Base-by-base conservation (phyloP, 2,797 vertebrate species). In the Rousettus madagascariensis region DNA sequence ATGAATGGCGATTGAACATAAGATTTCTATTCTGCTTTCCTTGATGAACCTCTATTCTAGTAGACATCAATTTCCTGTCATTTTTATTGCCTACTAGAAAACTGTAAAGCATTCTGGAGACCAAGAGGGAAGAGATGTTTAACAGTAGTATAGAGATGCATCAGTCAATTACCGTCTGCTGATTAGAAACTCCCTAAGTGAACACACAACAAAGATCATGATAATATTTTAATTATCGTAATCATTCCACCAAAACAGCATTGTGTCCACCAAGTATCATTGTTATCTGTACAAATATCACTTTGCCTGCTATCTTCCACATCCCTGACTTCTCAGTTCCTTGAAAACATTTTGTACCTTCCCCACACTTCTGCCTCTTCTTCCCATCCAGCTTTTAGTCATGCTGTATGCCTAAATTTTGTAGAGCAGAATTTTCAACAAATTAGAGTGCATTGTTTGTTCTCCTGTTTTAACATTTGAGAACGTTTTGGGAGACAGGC, bases 401-500 rank as follows among this genome's bases (percentile, higher is more conserved):
- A 63, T 66, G 26, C 12, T 74, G 26, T 26, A 63, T 43, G 22
- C 51, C 63, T 95, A 79, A 68, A 91, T 93, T 83, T 85, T 61
- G 49, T 43, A 90, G 28, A 71, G 41, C n/a, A 74, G 49, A 90
- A 84, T 96, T 95, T 93, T 93, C 24, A 96, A 71, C 65, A 91
- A 65, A 94, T 94, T 92, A 84, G 36, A 85, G 82, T 59, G 13
- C 43, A 71, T 93, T 89, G 33, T 96, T 97, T 96, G 72, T 85
- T 96, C 78, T 71, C 16, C 3, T 95, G 28, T 88, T 95, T 96
- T 88, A 86, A 94, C 95, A 97, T 69, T 95, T 91, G 66, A 94
- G 90, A 95, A 96, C n/a, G 78, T 84, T 97, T 86, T 95, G 20
- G 51, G 72, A 97, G 88, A 94, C 65, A 97, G 78, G 22, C 55